These are phyloP conservation scores for Choloepus hoffmanni DNA, from an alignment of 2,113 vertebrate species.

Conservation along the genomic window DNA sequence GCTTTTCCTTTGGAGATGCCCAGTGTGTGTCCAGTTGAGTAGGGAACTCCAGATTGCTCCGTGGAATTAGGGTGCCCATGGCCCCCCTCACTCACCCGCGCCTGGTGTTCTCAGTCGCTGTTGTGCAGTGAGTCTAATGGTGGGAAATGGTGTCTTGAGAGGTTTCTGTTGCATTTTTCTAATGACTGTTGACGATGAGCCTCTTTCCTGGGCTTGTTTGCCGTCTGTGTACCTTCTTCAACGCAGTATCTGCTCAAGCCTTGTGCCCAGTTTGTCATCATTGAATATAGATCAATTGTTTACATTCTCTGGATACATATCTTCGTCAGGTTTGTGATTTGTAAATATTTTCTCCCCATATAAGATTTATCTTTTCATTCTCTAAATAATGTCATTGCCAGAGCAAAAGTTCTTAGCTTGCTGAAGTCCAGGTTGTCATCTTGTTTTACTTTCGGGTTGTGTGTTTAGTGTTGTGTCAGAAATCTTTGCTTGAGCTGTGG, in stretches of 20 bases:
- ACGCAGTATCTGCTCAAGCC: not conserved
- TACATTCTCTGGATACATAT: not conserved
- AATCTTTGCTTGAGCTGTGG: not conserved
- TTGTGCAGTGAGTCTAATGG: too few relatives aligned
- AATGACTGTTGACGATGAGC: not conserved
- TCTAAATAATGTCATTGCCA: not conserved
- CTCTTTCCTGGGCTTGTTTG: not conserved
- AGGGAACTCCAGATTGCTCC: too few relatives aligned
- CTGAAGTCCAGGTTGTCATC: not conserved
- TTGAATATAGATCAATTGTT: not conserved
- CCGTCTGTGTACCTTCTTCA: not conserved
- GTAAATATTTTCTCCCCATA: not conserved
- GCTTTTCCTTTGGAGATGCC: too few relatives aligned
- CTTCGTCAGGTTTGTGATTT: not conserved
- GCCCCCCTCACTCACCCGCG: too few relatives aligned
- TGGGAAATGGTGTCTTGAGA: not conserved
- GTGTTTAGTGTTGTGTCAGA: not conserved
- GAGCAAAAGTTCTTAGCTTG: not conserved
- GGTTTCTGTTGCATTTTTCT: not conserved
- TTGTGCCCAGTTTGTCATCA: not conserved
- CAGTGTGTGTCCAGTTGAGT: too few relatives aligned
- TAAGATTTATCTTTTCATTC: not conserved
- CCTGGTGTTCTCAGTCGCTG: too few relatives aligned
- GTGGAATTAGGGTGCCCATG: too few relatives aligned
- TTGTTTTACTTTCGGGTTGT: not conserved